Evolutionary conservation across 2,888 invertebrate genomes (phyloP).

Genomic region (Microctonus brassicae): DNA sequence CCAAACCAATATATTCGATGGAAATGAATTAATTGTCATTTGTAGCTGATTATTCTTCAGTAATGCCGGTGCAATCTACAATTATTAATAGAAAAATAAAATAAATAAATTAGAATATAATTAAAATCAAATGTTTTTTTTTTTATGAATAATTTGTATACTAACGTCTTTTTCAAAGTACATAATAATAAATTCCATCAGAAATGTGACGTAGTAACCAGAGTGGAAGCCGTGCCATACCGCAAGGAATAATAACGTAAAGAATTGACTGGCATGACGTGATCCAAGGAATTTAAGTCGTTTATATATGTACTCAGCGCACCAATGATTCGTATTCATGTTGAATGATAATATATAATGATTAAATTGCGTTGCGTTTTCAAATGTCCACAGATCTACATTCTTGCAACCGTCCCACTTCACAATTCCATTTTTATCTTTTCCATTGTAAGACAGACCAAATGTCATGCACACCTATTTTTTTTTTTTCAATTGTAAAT

Average conservation of each 20-base stretch:
- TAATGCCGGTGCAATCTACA: conserved; percentile 74
- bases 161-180: conserved; percentile 87
- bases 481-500: background rate
- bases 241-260: conserved; percentile 89
- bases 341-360: conserved; percentile 94
- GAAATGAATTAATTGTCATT: conserved; percentile 69
- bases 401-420: conserved; percentile 93
- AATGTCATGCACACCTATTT: conserved; percentile 70
- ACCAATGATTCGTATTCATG: conserved; percentile 95
- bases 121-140: no score
- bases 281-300: conserved; percentile 88
- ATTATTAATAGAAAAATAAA: conserved; percentile 47
- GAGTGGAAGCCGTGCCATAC: conserved; percentile 96
- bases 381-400: conserved; percentile 85
- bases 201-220: conserved; percentile 94
- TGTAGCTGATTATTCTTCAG: conserved; percentile 71
- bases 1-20: conserved; percentile 69
- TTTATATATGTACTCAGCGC: conserved; percentile 94
- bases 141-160: conserved; percentile 34
- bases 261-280: conserved; percentile 80
- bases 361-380: conserved; percentile 86
- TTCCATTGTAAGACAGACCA: conserved; percentile 89
- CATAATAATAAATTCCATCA: conserved; percentile 91
- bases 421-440: conserved; percentile 73
- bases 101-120: background rate